Evolutionary conservation across 1,140 invertebrate species (phyloP).

Genomic region (Hypsibius dujardini): DNA sequence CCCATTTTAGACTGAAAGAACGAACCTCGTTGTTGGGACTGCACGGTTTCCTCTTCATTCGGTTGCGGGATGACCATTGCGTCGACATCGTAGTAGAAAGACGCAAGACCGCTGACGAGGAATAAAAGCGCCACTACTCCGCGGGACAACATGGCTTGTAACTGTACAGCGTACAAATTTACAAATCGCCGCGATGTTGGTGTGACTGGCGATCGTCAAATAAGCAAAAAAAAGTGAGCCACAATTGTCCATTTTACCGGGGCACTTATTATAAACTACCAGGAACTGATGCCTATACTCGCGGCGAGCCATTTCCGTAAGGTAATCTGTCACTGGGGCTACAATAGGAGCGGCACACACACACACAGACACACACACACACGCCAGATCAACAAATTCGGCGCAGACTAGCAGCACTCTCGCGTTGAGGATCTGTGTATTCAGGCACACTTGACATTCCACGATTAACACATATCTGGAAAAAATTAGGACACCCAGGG

Average conservation of each 20-base stretch:
- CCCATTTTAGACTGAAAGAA: background rate
- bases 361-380: too few species aligned
- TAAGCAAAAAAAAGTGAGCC: background rate
- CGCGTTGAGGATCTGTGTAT: background rate
- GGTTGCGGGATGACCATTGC: background rate
- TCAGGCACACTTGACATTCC: background rate
- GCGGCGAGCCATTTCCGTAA: background rate
- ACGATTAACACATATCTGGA: background rate
- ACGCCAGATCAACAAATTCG: too few species aligned
- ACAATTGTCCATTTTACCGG: background rate
- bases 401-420: too few species aligned
- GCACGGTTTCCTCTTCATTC: background rate
- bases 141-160: too few species aligned
- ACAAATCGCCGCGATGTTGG: background rate
- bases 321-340: background rate
- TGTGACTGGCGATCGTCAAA: too few species aligned
- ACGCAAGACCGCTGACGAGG: background rate
- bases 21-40: background rate
- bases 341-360: too few species aligned
- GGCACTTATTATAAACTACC: background rate
- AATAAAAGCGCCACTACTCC: background rate
- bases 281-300: background rate
- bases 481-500: background rate
- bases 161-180: background rate
- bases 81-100: background rate